Conservation (phyloP, 2,888 invertebrate species). For the Ectemnius cavifrons region DNA sequence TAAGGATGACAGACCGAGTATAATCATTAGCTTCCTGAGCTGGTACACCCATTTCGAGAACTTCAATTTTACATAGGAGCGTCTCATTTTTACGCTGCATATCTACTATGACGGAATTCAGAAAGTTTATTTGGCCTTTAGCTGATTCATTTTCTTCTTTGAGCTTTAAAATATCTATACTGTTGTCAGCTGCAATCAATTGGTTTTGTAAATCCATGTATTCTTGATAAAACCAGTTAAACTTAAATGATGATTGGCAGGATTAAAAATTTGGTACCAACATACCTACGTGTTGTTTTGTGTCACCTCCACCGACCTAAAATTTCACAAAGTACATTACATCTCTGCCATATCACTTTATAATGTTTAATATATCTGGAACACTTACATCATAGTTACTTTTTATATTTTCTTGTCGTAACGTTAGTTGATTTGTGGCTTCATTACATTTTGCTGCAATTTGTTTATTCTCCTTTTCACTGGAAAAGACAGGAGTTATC, state of each 20-base stretch:
- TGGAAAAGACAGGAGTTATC: constrained; percentile 46
- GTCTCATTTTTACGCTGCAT: constrained; percentile 96
- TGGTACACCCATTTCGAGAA: constrained; percentile 84
- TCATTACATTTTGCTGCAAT: constrained; percentile 64
- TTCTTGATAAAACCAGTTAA: background rate
- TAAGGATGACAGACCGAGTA: constrained; percentile 72
- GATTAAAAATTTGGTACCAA: background rate
- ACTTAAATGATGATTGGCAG: background rate
- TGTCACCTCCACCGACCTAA: constrained; percentile 57
- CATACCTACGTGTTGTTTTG: constrained; percentile 61
- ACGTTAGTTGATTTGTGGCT: constrained; percentile 63
- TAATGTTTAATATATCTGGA: constrained; percentile 3
- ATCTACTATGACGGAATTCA: constrained; percentile 97
- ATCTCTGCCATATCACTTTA: constrained; percentile 23
- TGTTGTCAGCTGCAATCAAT: constrained; percentile 39
- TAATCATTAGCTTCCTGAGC: constrained; percentile 78
- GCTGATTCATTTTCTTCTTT: constrained; percentile 83
- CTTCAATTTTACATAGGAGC: constrained; percentile 87
- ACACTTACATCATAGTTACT: constrained; percentile 67
- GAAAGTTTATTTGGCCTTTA: constrained; percentile 90
- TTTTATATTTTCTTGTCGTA: constrained; percentile 68
- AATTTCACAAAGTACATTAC: constrained; percentile 20
- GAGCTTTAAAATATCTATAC: constrained; percentile 65
- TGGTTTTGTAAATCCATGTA: constrained; percentile 9
- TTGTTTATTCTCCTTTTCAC: constrained; percentile 71